Percentiles rank a stretch among this genome's conserved stretches.
Evolutionary conservation across 2,888 invertebrate species (phyloP).

Genomic region (Eupithecia dodoneata): DNA sequence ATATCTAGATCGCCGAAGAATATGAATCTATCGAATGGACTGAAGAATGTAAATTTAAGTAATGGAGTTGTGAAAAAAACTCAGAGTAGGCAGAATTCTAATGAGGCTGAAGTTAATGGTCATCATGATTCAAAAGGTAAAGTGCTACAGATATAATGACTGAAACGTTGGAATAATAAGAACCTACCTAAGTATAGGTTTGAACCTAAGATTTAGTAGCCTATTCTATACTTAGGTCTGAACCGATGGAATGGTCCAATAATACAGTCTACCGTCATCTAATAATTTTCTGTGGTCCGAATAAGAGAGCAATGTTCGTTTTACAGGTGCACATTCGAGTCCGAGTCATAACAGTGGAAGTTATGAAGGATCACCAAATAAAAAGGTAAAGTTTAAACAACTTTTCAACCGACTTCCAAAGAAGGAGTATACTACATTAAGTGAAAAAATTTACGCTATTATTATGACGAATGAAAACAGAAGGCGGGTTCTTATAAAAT

Average conservation of each 20-base stretch:
- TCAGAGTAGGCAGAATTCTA: conserved; percentile 72
- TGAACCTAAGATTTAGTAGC: no score
- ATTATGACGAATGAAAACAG: no score
- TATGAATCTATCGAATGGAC: conserved; percentile 74
- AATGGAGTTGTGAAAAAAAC: conserved; percentile 74
- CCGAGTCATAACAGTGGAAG: conserved; percentile 72
- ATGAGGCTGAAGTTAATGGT: conserved; percentile 70
- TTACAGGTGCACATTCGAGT: conserved; percentile 68
- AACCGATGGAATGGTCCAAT: background rate
- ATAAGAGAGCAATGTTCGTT: conserved; percentile 19
- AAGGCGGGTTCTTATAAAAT: no score
- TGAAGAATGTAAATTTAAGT: conserved; percentile 76
- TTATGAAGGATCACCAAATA: conserved; percentile 78
- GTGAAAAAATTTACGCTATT: no score
- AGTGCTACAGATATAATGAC: background rate
- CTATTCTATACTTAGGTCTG: background rate
- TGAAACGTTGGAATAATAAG: background rate
- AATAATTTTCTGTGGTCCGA: background rate
- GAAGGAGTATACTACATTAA: no score
- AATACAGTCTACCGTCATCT: background rate
- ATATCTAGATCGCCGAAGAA: conserved; percentile 69
- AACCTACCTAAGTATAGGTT: background rate
- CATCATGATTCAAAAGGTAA: conserved; percentile 69
- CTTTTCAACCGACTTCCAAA: no score
- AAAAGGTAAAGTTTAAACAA: conserved; percentile 61